Percentiles rank a stretch among this genome's conserved stretches.
These are phyloP conservation scores for Drosophila murphyi DNA, from an alignment of 1,140 invertebrate genomes.

Conservation along the genomic window DNA sequence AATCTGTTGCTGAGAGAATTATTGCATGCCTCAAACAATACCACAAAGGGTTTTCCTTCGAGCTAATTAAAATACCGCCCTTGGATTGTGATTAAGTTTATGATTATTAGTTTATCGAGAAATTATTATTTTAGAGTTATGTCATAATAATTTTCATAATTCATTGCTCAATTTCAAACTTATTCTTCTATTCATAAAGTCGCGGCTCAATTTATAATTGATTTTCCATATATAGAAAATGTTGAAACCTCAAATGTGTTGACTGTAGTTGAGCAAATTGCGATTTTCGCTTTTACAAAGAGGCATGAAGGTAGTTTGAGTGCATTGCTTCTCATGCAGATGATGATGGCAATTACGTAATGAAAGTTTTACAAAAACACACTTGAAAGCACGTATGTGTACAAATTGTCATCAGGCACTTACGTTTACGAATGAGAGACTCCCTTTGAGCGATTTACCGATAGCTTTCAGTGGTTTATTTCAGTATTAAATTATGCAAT, in stretches of 20 bases:
- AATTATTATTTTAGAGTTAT: too few species aligned
- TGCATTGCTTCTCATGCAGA: constrained; percentile 17
- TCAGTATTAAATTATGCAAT: constrained; percentile 23
- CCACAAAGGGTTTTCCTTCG: constrained; percentile 7
- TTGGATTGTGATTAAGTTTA: not conserved
- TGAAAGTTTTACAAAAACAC: constrained; percentile 56
- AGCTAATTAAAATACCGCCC: constrained; percentile 22
- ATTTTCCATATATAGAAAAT: not conserved
- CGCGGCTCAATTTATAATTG: too few species aligned
- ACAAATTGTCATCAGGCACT: not conserved
- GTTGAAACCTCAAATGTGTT: not conserved
- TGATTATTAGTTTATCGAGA: too few species aligned
- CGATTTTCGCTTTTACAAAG: not conserved
- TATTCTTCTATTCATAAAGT: too few species aligned
- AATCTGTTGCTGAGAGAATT: not conserved
- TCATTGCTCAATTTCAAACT: not conserved
- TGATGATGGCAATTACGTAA: constrained; percentile 42
- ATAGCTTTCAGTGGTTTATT: constrained; percentile 18
- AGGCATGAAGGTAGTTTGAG: not conserved
- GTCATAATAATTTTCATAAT: too few species aligned
- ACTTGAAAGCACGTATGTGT: not conserved
- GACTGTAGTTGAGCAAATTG: not conserved
- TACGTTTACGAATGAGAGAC: constrained; percentile 1
- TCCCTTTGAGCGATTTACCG: constrained; percentile 11
- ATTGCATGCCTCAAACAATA: not conserved